Evolutionary conservation across 92 coral and sea anemone genomes (phyloP), one percentile per base, ranked within the genome.

Genomic region (Pocillopora meandrina): DNA sequence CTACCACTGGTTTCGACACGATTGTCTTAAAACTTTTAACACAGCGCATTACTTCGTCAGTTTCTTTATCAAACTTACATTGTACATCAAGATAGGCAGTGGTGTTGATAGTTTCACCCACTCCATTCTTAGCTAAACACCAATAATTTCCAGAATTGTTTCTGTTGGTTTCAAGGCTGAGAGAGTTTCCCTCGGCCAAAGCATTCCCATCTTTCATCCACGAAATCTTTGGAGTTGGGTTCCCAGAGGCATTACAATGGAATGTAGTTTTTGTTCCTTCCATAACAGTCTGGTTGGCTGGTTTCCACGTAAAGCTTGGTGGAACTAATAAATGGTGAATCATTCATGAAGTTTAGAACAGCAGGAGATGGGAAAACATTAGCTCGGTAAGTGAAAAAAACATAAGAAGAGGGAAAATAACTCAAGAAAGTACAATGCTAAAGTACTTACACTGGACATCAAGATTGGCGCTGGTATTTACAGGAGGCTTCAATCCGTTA

Each of bases 201-300:
- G 49, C 49, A 6, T 74, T 49, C 61, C 78, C 78, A 42, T 42
- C 63, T 23, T 42, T 74, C 9, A 14, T 42, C 78, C 78, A 74
- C 10, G 78, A 42, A 10, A 74, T 52, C 78, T 52, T 74, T 13
- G 78, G 78, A 20, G 35, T 61, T 42, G 78, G 78, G 15, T 74
- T 74, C 21, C 78, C 78, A 58, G n/a, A 12, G 11, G 78, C 78
- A 42, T 58, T 11, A 18, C 78, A 74, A 52, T 19, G 60, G 26
- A 74, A 74, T 5, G 60, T n/a, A 5, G 21, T 33, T 9, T 42
- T 26, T 26, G 31, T 26, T 26, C 31, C 31, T 26, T 26, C 31
- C 31, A 26, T 26, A 26, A 26, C 31, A 26, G 31, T 26, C 31
- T 26, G 31, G 31, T 26, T 26, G 31, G 31, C 31, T 26, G 31